Percentiles rank a stretch among this genome's conserved stretches.
Evolutionary conservation across 2,888 invertebrate genomes (phyloP).

Genomic region (Limnephilus marmoratus): DNA sequence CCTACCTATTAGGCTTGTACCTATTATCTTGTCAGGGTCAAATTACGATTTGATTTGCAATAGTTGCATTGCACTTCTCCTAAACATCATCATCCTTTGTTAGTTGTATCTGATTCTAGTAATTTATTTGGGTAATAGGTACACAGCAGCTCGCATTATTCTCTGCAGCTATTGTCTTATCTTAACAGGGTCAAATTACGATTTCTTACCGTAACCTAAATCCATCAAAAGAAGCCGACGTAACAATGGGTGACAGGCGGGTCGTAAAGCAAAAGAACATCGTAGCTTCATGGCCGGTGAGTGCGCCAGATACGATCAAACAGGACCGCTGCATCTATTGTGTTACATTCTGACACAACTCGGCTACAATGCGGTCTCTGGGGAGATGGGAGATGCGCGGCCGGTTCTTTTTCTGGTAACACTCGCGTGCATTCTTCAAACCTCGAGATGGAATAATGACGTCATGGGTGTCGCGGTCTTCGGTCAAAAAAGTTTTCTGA

Average conservation of each 20-base stretch:
- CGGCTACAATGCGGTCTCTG: not conserved
- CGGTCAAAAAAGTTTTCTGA: not conserved
- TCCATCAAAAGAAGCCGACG: conserved; percentile 11
- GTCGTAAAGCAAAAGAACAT: not conserved
- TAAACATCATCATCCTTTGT: not conserved
- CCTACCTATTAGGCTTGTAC: not conserved
- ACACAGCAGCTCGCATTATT: conserved; percentile 2
- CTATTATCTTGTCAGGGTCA: not conserved
- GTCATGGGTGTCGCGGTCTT: not conserved
- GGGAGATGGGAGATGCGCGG: not conserved
- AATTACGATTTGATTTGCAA: not conserved
- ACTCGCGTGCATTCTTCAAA: not conserved
- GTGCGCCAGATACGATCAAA: conserved; percentile 32
- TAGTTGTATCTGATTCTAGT: not conserved
- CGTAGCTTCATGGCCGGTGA: not conserved
- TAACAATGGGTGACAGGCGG: conserved; percentile 40
- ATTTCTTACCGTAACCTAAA: conserved; percentile 19
- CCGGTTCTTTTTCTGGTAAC: not conserved
- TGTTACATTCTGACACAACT: conserved; percentile 39
- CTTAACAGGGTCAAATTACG: conserved; percentile 29
- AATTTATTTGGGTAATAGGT: not conserved
- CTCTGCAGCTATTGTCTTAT: conserved; percentile 25
- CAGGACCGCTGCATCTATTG: conserved; percentile 43
- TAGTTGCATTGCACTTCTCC: not conserved
- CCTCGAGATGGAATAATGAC: not conserved